Base-by-base conservation (phyloP, 2,113 vertebrate genomes). In the Serilophus lunatus region DNA sequence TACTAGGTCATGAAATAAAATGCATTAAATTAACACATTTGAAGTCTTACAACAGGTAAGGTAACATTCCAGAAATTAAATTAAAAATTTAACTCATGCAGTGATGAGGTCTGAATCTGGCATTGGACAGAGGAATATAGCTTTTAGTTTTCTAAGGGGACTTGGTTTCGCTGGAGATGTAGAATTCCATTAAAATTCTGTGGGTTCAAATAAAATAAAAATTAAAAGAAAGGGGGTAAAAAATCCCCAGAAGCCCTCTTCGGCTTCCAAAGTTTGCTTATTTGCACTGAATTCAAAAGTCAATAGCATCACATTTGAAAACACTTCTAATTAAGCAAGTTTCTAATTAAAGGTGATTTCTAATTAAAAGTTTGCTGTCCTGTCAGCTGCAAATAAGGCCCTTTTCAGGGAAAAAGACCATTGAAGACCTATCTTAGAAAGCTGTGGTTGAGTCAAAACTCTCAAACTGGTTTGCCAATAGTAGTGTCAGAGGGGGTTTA, bases 401-500 rank as follows among this genome's bases (percentile, higher is more conserved):
- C 3, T 69, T 60, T 59, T 22, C 1, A 9, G 16, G 14, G 7
- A 31, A 78, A 84, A 84, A 47, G 10, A 18, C 3, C 3, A 24
- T 5, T 77, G 59, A 56, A 83, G 9, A 19, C 3, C 5, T 19
- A 13, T n/a, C 10, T 64, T 18, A 47, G 45, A 86, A 86, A 51
- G 14, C 29, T 61, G 40, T 42, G 31, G 10, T 18, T 12, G 17
- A 45, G 35, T 25, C 11, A 66, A n/a, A 82, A 12, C 7, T 71
- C 29, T 75, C 36, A 75, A 19, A 59, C 18, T 3, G 1, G 6
- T 25, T 61, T 33, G 4, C 3, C 42, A 5, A 54, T 23, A 9
- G 26, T 7, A 47, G 76, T 23, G 5, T 33, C 53, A 38, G 0
- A 2, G 3, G 3, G 4, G 1, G 1, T 7, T 71, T 53, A 33